phyloP scores from a whole-genome alignment of 2,888 invertebrate species.

The Nysson spinosus region DNA sequence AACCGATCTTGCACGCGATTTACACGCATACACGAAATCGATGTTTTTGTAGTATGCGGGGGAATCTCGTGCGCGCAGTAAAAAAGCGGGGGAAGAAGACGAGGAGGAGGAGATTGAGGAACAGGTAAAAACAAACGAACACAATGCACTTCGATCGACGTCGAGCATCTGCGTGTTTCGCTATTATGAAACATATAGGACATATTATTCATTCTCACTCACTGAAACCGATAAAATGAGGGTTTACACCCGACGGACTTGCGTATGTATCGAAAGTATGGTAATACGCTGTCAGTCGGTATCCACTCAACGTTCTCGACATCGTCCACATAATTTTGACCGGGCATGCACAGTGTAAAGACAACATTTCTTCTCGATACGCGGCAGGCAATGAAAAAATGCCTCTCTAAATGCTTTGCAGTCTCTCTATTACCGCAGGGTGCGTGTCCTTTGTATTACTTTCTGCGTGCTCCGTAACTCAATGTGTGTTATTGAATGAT shows the following conservation, averaged over 20 bases:
- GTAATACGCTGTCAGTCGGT: constrained; percentile 27
- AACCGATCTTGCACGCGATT: constrained; percentile 53
- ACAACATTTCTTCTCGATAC: constrained; percentile 58
- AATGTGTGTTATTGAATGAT: constrained; percentile 59
- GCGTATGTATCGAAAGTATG: constrained; percentile 22
- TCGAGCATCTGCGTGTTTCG: constrained; percentile 43
- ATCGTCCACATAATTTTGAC: constrained; percentile 57
- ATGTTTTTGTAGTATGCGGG: constrained; percentile 44
- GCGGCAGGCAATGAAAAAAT: constrained; percentile 64
- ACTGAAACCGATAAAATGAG: constrained; percentile 40
- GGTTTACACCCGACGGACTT: constrained; percentile 29
- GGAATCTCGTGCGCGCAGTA: constrained; percentile 54
- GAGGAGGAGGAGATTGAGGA: constrained; percentile 36
- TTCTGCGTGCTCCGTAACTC: constrained; percentile 71
- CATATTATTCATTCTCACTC: constrained; percentile 45
- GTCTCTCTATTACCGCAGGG: constrained; percentile 70
- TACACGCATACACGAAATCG: constrained; percentile 52
- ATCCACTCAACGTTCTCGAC: constrained; percentile 41
- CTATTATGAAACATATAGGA: constrained; percentile 39
- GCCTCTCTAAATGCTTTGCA: constrained; percentile 70
- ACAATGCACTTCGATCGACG: constrained; percentile 47
- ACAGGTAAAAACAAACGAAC: constrained; percentile 45
- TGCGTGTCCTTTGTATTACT: constrained; percentile 62
- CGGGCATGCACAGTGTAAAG: constrained; percentile 62
- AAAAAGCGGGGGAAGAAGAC: constrained; percentile 54